Evolutionary conservation across 2,113 vertebrate genomes (phyloP).

Genomic region (Notechis scutatus): DNA sequence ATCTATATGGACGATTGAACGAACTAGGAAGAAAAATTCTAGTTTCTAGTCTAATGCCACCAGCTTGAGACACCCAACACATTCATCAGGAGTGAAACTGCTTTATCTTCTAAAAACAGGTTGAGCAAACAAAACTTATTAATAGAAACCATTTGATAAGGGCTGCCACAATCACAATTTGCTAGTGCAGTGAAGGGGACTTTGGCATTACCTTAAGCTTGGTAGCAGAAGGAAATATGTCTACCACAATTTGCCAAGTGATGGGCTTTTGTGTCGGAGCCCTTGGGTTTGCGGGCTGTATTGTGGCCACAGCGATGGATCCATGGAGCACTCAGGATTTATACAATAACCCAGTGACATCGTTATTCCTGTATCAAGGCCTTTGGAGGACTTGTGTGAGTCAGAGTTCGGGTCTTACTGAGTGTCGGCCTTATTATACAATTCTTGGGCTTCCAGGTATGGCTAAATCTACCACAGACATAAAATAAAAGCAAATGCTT

Average conservation of each 20-base stretch:
- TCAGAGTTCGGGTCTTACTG: constrained; percentile 81
- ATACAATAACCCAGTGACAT: constrained; percentile 76
- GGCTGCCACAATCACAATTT: constrained; percentile 31
- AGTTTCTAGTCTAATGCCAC: constrained; percentile 50
- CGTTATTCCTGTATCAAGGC: constrained; percentile 83
- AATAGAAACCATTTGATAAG: constrained; percentile 67
- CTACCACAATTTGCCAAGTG: constrained; percentile 77
- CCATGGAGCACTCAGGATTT: constrained; percentile 83
- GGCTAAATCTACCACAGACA: constrained; percentile 8
- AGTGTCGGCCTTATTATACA: constrained; percentile 86
- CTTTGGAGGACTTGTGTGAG: constrained; percentile 88
- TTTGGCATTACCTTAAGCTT: constrained; percentile 7
- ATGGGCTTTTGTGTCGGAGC: constrained; percentile 75
- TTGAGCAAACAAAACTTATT: constrained; percentile 69
- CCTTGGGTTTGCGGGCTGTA: constrained; percentile 76
- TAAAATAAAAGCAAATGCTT: neutral
- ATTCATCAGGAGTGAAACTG: constrained; percentile 69
- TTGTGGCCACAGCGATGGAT: constrained; percentile 79
- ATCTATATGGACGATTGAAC: neutral
- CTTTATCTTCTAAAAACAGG: constrained; percentile 81
- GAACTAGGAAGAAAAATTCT: constrained; percentile 66
- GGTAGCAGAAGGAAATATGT: constrained; percentile 59
- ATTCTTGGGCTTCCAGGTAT: constrained; percentile 89
- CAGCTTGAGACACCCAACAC: constrained; percentile 52
- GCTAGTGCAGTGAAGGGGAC: constrained; percentile 39